Conservation (phyloP, 2,797 vertebrate species). For the Odontamblyopus lacepedii region DNA sequence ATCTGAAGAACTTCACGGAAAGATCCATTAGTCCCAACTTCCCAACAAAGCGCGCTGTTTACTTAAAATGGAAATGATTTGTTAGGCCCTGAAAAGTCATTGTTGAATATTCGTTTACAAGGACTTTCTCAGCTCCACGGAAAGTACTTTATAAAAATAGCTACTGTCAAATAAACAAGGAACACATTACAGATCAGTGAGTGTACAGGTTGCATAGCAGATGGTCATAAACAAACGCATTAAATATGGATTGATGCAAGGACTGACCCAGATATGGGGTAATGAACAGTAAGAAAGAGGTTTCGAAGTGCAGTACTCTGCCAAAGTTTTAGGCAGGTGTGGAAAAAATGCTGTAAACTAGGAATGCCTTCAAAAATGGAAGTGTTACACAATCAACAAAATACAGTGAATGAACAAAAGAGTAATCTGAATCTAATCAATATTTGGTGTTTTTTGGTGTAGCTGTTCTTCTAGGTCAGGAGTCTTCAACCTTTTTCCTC, state of each 20-base stretch:
- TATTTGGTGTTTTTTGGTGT: no score
- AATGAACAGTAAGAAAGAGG: slow-evolving; percentile 26
- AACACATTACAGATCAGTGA: background rate
- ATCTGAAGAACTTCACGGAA: background rate
- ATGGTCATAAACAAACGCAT: slow-evolving; percentile 30
- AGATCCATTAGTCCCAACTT: background rate
- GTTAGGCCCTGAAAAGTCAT: background rate
- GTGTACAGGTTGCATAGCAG: slow-evolving; percentile 25
- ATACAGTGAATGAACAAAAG: no score
- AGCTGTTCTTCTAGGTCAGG: no score
- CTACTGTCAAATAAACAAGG: background rate
- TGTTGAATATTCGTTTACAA: slow-evolving; percentile 7
- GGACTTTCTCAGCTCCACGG: slow-evolving; percentile 1
- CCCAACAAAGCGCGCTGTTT: background rate
- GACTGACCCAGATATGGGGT: slow-evolving; percentile 42
- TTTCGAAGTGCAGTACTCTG: no score
- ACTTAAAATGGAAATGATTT: slow-evolving; percentile 10
- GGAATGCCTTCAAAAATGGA: no score
- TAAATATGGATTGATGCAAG: slow-evolving; percentile 47
- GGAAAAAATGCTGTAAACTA: no score
- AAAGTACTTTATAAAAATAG: slow-evolving; percentile 9
- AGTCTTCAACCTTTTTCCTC: no score
- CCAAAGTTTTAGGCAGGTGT: no score
- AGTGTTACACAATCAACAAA: no score
- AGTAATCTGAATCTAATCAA: no score